Evolutionary conservation across 2,113 vertebrate species (phyloP).

Genomic region (Columba janthina): DNA sequence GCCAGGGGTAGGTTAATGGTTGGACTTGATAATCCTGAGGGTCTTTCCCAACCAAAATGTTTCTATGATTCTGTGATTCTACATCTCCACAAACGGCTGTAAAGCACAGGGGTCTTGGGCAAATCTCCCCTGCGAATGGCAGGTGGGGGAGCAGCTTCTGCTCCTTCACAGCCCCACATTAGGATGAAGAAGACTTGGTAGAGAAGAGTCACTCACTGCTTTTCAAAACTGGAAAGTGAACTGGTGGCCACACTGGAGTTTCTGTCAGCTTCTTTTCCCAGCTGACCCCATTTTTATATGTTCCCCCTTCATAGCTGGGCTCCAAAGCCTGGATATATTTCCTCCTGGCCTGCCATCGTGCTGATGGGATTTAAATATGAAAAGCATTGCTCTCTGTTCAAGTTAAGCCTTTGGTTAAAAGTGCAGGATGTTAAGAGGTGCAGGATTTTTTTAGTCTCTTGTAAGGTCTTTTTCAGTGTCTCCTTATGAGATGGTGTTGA

Average conservation of each 20-base stretch:
- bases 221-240: not conserved
- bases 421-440: conserved; percentile 64
- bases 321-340: conserved; percentile 43
- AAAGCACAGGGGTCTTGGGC: not conserved
- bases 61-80: too few relatives aligned
- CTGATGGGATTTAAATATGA: conserved; percentile 68
- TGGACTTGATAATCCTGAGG: too few relatives aligned
- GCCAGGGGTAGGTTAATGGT: too few relatives aligned
- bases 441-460: conserved; percentile 48
- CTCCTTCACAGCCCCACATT: not conserved
- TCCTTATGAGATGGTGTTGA: conserved; percentile 56
- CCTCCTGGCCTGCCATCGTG: not conserved
- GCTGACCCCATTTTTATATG: conserved; percentile 49
- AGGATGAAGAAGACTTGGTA: not conserved
- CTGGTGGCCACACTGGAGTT: not conserved
- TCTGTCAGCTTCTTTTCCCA: conserved; percentile 1
- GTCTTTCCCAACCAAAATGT: too few relatives aligned
- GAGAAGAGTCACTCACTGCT: not conserved
- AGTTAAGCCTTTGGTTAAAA: conserved; percentile 66
- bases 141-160: not conserved
- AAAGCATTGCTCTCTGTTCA: conserved; percentile 43
- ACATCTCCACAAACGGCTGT: not conserved
- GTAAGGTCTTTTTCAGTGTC: conserved; percentile 52
- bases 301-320: not conserved
- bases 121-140: not conserved